A percentile compares a stretch with the other conserved stretches of the same genome.
Conservation (phyloP, 2,888 invertebrate species). For the Sarcophaga carnaria region DNA sequence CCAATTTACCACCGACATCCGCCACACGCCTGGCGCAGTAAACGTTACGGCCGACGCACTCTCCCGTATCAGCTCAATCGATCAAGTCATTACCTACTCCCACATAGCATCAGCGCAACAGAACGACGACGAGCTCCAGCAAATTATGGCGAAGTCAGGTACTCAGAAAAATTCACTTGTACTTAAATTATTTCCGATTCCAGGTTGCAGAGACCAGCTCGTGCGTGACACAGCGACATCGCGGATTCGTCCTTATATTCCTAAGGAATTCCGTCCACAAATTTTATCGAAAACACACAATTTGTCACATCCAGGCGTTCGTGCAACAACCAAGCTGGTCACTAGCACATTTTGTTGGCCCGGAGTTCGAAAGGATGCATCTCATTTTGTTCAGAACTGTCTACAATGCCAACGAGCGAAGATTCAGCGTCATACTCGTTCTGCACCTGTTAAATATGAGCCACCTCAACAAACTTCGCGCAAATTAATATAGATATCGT, state of each 20-base stretch:
- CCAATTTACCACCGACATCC: slow-evolving; percentile 44
- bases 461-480: not conserved
- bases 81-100: slow-evolving; percentile 11
- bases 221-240: slow-evolving; percentile 5
- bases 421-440: slow-evolving; percentile 21
- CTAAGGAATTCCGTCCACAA: not conserved
- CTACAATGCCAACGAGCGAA: slow-evolving; percentile 41
- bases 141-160: slow-evolving; percentile 10
- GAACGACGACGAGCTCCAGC: slow-evolving; percentile 26
- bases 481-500: too few relatives aligned
- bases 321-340: not conserved
- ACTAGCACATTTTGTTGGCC: slow-evolving; percentile 15
- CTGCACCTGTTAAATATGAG: not conserved
- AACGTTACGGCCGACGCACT: slow-evolving; percentile 30
- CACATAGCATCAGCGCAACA: slow-evolving; percentile 27
- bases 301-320: slow-evolving; percentile 24
- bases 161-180: slow-evolving; percentile 6
- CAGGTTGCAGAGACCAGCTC: not conserved
- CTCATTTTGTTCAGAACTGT: slow-evolving; percentile 19
- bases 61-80: slow-evolving; percentile 21
- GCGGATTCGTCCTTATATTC: not conserved
- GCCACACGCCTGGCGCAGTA: slow-evolving; percentile 13
- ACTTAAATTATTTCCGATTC: slow-evolving; percentile 11
- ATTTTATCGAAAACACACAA: slow-evolving; percentile 10
- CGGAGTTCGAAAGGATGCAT: slow-evolving; percentile 4